Base-by-base conservation (phyloP, 2,888 invertebrate species). In the Tyria jacobaeae region DNA sequence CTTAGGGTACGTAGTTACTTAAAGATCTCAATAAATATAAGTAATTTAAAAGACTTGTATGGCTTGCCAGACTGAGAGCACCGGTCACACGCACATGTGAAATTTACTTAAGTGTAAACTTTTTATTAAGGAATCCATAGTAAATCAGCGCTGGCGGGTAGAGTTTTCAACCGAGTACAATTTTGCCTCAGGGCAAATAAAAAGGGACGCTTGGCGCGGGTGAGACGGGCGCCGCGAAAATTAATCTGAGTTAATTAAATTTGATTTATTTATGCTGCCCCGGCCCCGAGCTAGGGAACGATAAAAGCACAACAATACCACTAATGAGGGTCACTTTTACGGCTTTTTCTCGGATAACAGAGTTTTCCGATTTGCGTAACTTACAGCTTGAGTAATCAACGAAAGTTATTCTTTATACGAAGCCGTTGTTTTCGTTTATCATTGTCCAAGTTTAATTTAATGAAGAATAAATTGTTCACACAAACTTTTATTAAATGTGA, bases 201-300 rank as follows among this genome's bases (percentile, higher is more conserved):
- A 91, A 92, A 90, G 91, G 91, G 90, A 86, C 83, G 86, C 73
- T 70, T 65, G 71, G 68, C 76, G 80, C 80, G 81, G 82, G 82
- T 65, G 80, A 80, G 79, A 85, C 81, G 85, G 84, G 85, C 80
- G 86, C 88, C 84, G 90, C 87, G 92, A 91, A 92, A 93, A 94
- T 93, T 93, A 94, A 94, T 94, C 91, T 90, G 87, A 90, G 93
- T 93, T 94, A 94, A 94, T 94, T 94, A 94, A 94, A 92, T 92
- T 93, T 93, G 89, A 92, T 92, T 94, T 94, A 94, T 93, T 93
- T 94, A 94, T 93, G 88, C 81, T 85, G 80, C 74, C 81, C 85
- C 79, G 82, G 83, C 79, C 78, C 76, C 70, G 83, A 81, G 83
- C 75, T 77, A 82, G 87, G 85, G 85, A 83, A 82, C 88, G 87